Evolutionary conservation across 2,113 vertebrate genomes (phyloP), one percentile per base, ranked within the genome.

Genomic region (Oncorhynchus masou): DNA sequence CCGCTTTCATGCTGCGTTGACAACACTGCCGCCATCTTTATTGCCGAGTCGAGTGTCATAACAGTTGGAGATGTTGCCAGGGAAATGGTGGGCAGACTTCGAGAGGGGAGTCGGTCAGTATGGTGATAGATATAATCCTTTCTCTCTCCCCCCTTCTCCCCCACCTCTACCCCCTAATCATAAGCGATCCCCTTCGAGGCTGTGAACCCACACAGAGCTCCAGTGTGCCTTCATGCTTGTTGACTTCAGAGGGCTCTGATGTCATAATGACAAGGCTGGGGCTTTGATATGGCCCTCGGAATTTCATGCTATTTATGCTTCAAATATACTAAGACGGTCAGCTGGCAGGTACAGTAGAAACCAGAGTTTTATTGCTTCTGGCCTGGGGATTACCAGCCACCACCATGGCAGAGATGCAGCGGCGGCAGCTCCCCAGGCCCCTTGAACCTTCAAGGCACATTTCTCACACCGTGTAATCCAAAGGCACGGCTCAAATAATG

Each of bases 271-370:
- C 87, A 85, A 74, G 81, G 73, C 81, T 76, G 82, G 62, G 75
- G 6, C 92, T 93, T 93, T 92, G 92, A 93, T 88, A 90, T 79
- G 80, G 90, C 85, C 87, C 86, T 72, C 57, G 87, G 86, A 92
- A 94, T 94, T 91, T 91, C 92, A 94, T 87, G 92, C 91, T 91
- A 86, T 84, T 81, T 80, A 88, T 87, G 86, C 87, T 86, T 90
- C 59, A 71, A 80, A 86, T 84, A 64, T 82, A 60, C 84, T 76
- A 76, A 87, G 87, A 82, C 78, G 73, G 85, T 90, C 90, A 87
- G 91, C 90, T 93, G 93, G 92, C 90, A 94, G 93, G 91, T 94
- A 93, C 88, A 91, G 91, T 90, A 90, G 91, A 93, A 94, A 92
- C 81, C 80, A 70, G 87, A 90, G 88, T 92, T 93, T 93, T 94